Percentiles rank a stretch among this genome's conserved stretches.
Evolutionary conservation across 1,140 invertebrate species (phyloP).

Genomic region (Hydropsyche tenuis): DNA sequence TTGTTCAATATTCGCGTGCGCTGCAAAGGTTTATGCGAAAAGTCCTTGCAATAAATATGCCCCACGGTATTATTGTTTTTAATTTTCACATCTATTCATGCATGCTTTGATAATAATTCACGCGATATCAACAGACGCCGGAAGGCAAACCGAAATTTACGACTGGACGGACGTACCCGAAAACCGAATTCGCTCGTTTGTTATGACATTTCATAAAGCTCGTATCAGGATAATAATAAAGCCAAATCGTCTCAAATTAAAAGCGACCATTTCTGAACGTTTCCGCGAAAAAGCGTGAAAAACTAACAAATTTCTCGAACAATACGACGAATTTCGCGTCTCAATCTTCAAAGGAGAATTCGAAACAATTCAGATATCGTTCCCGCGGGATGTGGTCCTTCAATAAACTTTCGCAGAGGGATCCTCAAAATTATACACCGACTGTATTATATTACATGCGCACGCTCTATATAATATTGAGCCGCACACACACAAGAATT

Average conservation of each 20-base stretch:
- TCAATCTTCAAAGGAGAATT: neutral
- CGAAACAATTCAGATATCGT: constrained; percentile 19
- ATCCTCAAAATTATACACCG: neutral
- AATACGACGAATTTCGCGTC: no score
- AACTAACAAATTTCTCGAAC: no score
- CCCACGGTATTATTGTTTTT: neutral
- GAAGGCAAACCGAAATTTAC: constrained; percentile 22
- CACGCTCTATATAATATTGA: no score
- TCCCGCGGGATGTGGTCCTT: constrained; percentile 1
- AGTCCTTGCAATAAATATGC: neutral
- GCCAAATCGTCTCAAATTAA: no score
- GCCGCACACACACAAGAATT: no score
- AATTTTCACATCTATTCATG: neutral
- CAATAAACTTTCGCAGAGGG: neutral
- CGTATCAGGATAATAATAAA: neutral
- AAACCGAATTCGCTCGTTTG: constrained; percentile 18
- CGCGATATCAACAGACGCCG: constrained; percentile 15
- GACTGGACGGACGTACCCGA: constrained; percentile 13
- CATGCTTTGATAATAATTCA: constrained; percentile 18
- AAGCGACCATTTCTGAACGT: no score
- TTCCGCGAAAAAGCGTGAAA: no score
- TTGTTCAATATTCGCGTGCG: no score
- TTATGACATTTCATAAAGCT: neutral
- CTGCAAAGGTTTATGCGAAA: neutral
- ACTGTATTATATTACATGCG: no score